These are phyloP conservation scores for Crocuta crocuta DNA, from an alignment of 2,113 vertebrate genomes.

Conservation along the genomic window DNA sequence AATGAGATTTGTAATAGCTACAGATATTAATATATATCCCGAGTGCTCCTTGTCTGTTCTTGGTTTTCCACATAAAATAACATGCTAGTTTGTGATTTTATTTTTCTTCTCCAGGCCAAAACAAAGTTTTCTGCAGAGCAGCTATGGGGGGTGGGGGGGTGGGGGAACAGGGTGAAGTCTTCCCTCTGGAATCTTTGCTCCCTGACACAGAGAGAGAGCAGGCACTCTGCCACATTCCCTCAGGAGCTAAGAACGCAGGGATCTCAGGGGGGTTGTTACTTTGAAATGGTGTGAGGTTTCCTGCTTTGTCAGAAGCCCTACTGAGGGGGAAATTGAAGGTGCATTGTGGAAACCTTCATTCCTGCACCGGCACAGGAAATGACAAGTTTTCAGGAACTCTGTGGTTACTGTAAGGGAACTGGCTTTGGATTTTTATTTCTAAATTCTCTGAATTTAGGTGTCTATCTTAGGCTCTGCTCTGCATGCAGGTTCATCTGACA, in stretches of 20 bases:
- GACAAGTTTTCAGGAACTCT: slow-evolving; percentile 35
- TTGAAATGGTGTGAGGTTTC: slow-evolving; percentile 59
- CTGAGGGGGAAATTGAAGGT: slow-evolving; percentile 59
- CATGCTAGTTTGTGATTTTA: neutral
- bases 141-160: neutral
- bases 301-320: slow-evolving; percentile 31
- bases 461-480: slow-evolving; percentile 28
- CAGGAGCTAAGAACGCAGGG: neutral
- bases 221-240: neutral
- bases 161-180: too few species aligned
- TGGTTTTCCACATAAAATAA: neutral
- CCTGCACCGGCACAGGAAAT: slow-evolving; percentile 48
- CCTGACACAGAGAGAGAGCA: neutral
- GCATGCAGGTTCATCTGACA: neutral
- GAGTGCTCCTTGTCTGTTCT: neutral
- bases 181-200: neutral
- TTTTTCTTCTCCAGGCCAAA: neutral
- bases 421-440: slow-evolving; percentile 39
- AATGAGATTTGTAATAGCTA: neutral
- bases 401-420: slow-evolving; percentile 23
- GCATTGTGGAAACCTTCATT: slow-evolving; percentile 31
- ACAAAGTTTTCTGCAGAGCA: neutral
- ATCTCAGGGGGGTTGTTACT: neutral
- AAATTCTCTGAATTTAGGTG: slow-evolving; percentile 47
- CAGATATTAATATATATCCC: neutral